phyloP scores from a whole-genome alignment of 2,888 invertebrate genomes.

The Ormyrus pomaceus region DNA sequence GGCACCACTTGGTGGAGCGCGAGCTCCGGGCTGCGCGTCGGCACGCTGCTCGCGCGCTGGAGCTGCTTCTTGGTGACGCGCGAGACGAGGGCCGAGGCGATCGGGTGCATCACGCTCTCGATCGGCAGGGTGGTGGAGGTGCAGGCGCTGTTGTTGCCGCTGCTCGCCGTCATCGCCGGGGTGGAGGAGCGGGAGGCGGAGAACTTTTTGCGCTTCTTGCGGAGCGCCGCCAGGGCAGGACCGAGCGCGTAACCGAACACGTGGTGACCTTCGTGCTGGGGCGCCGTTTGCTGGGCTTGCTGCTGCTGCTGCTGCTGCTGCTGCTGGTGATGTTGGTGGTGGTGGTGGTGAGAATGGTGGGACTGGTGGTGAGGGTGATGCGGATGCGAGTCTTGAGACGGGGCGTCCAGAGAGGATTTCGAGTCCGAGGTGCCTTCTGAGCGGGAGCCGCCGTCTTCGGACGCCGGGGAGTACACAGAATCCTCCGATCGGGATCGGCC shows the following conservation, averaged over 20 bases:
- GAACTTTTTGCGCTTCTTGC: slow-evolving; percentile 89
- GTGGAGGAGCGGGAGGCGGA: slow-evolving; percentile 85
- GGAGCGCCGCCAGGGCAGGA: slow-evolving; percentile 83
- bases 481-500: slow-evolving; percentile 84
- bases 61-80: slow-evolving; percentile 75
- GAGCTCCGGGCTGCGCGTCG: slow-evolving; percentile 78
- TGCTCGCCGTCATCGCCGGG: slow-evolving; percentile 76
- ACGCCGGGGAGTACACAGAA: slow-evolving; percentile 83
- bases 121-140: slow-evolving; percentile 57
- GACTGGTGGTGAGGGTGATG: slow-evolving; percentile 63
- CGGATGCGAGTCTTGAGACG: slow-evolving; percentile 65
- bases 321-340: slow-evolving; percentile 57
- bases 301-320: slow-evolving; percentile 47
- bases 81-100: slow-evolving; percentile 57
- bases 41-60: slow-evolving; percentile 85
- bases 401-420: slow-evolving; percentile 80
- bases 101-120: slow-evolving; percentile 59
- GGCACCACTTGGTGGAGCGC: slow-evolving; percentile 70
- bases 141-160: slow-evolving; percentile 68
- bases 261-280: slow-evolving; percentile 68
- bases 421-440: slow-evolving; percentile 83
- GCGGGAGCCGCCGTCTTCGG: slow-evolving; percentile 83
- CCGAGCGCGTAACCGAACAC: slow-evolving; percentile 68
- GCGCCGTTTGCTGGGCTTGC: background rate
- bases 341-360: slow-evolving; percentile 62